These are phyloP conservation scores for Oryzaephilus surinamensis DNA, from an alignment of 1,140 invertebrate species.

Conservation along the genomic window DNA sequence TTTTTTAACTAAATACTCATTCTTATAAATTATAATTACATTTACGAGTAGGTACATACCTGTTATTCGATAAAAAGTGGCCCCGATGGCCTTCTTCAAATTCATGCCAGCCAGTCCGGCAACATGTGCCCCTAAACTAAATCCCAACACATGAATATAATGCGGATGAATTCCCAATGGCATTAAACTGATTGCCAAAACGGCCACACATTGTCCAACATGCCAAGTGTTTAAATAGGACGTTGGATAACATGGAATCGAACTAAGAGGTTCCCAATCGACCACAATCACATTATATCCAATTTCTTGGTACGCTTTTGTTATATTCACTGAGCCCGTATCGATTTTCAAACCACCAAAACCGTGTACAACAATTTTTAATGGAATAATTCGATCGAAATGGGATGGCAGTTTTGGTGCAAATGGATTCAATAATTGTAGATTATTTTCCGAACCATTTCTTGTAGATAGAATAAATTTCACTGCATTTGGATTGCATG, in stretches of 20 bases:
- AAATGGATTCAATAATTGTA: slow-evolving; percentile 20
- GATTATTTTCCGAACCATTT: slow-evolving; percentile 3
- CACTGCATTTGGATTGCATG: slow-evolving; percentile 20
- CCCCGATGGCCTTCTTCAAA: slow-evolving; percentile 20
- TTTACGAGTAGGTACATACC: slow-evolving; percentile 29
- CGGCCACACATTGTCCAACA: slow-evolving; percentile 39
- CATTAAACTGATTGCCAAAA: slow-evolving; percentile 32
- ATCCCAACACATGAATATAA: slow-evolving; percentile 50
- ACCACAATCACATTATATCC: slow-evolving; percentile 32
- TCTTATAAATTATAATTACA: not conserved
- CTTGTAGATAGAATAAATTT: slow-evolving; percentile 22
- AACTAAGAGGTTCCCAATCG: slow-evolving; percentile 40
- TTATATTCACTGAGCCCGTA: slow-evolving; percentile 22
- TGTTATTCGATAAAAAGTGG: slow-evolving; percentile 45
- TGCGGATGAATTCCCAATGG: slow-evolving; percentile 26
- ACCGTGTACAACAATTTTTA: slow-evolving; percentile 31
- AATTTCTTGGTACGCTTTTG: slow-evolving; percentile 23
- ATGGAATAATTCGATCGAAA: slow-evolving; percentile 12
- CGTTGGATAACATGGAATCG: slow-evolving; percentile 39
- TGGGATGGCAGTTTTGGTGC: slow-evolving; percentile 16
- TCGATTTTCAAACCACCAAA: slow-evolving; percentile 29
- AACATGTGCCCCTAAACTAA: slow-evolving; percentile 54
- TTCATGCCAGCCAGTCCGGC: slow-evolving; percentile 47
- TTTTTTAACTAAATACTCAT: no score
- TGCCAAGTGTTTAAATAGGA: slow-evolving; percentile 41